These are phyloP conservation scores for Thera obeliscata DNA, from an alignment of 2,888 invertebrate species.

Conservation along the genomic window DNA sequence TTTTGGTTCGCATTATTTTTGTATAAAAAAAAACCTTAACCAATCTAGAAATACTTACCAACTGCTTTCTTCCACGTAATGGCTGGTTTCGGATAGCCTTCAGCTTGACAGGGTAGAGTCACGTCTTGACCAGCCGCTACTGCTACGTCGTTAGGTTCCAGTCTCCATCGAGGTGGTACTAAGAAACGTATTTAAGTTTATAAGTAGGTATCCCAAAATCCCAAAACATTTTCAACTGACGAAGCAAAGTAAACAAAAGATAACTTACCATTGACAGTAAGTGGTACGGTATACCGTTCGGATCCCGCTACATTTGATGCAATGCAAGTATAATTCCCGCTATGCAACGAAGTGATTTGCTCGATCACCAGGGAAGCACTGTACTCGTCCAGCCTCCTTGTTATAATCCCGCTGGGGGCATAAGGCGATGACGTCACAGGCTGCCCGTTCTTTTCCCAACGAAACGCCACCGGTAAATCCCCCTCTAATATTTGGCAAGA, in stretches of 20 bases:
- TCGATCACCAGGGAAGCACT: constrained; percentile 94
- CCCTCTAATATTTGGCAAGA: constrained; percentile 96
- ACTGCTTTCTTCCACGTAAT: constrained; percentile 96
- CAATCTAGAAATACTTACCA: constrained; percentile 79
- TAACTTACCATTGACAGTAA: constrained; percentile 90
- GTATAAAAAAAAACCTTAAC: too few relatives aligned
- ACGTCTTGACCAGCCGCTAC: constrained; percentile 93
- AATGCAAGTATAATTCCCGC: constrained; percentile 96
- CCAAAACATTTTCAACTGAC: too few relatives aligned
- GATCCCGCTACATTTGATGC: constrained; percentile 94
- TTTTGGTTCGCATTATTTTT: too few relatives aligned
- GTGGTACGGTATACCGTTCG: constrained; percentile 90
- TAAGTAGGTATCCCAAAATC: background rate
- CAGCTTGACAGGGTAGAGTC: constrained; percentile 94
- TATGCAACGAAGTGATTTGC: constrained; percentile 92
- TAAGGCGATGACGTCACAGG: constrained; percentile 87
- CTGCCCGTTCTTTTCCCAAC: constrained; percentile 95
- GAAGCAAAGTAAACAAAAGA: background rate
- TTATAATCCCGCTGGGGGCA: constrained; percentile 76
- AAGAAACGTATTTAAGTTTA: constrained; percentile 4
- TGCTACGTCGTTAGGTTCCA: constrained; percentile 93
- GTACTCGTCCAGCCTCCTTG: constrained; percentile 90
- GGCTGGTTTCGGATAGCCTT: constrained; percentile 94
- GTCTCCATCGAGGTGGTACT: constrained; percentile 96
- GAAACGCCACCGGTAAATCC: constrained; percentile 95